phyloP scores from a whole-genome alignment of 2,113 vertebrate genomes.

The Notothenia coriiceps region DNA sequence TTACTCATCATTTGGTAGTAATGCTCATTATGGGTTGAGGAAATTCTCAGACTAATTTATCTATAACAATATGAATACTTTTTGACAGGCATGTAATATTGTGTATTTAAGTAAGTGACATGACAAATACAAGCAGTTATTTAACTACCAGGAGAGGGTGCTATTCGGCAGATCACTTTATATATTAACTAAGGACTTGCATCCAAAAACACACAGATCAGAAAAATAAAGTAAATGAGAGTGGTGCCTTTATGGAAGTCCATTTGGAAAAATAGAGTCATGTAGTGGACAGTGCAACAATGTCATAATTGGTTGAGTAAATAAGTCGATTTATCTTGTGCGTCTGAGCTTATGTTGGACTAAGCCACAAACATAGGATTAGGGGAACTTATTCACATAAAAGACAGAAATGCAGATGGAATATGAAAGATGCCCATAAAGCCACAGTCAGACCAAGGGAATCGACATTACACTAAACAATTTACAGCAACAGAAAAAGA shows the following conservation, averaged over 20 bases:
- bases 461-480: neutral
- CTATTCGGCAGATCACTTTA: conserved; percentile 22
- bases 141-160: conserved; percentile 29
- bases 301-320: neutral
- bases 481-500: conserved; percentile 14
- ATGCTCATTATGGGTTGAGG: too few species aligned
- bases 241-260: neutral
- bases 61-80: too few species aligned
- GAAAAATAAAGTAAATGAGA: conserved; percentile 3
- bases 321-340: neutral
- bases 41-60: too few species aligned
- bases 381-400: conserved; percentile 2
- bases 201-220: neutral
- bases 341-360: neutral
- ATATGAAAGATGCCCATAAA: conserved; percentile 30
- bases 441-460: neutral
- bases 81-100: too few species aligned
- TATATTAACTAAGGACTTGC: neutral
- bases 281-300: neutral
- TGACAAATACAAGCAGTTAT: neutral
- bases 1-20: too few species aligned
- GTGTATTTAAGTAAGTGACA: neutral
- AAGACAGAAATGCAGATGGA: neutral
- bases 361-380: conserved; percentile 8
- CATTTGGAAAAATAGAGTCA: neutral